These are phyloP conservation scores for Diceros bicornis DNA, from an alignment of 2,797 vertebrate genomes.

Conservation along the genomic window DNA sequence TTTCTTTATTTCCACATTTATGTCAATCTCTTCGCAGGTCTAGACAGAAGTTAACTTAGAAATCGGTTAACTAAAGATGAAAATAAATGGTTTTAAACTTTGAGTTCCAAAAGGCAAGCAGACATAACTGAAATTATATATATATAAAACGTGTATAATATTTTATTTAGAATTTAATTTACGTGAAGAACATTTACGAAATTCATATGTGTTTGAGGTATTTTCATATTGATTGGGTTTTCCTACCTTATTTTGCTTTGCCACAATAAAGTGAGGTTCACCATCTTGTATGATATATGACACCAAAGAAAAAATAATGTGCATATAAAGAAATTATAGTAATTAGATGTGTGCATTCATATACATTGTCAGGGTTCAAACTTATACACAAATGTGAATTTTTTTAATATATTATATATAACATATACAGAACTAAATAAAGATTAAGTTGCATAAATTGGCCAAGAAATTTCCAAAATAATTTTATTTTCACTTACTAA, in stretches of 20 bases:
- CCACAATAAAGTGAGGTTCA: background rate
- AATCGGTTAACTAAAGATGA: slow-evolving; percentile 68
- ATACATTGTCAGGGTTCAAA: background rate
- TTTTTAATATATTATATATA: background rate
- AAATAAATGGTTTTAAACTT: background rate
- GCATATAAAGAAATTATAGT: background rate
- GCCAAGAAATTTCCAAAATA: background rate
- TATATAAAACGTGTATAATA: background rate
- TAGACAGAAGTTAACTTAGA: slow-evolving; percentile 83
- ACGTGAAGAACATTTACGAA: background rate
- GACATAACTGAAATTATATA: background rate
- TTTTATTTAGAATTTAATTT: background rate
- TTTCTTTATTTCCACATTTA: slow-evolving; percentile 85
- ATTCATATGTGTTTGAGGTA: background rate
- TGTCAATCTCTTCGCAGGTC: slow-evolving; percentile 79
- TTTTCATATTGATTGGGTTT: background rate
- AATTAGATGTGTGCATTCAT: background rate
- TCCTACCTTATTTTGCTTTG: background rate
- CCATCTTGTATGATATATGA: background rate
- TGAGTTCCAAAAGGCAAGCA: background rate
- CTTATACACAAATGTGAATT: background rate
- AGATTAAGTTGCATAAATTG: background rate
- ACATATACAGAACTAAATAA: background rate
- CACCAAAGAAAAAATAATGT: background rate
- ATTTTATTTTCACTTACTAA: background rate